Evolutionary conservation across 1,140 invertebrate species (phyloP).

Genomic region (Aphidius gifuensis): DNA sequence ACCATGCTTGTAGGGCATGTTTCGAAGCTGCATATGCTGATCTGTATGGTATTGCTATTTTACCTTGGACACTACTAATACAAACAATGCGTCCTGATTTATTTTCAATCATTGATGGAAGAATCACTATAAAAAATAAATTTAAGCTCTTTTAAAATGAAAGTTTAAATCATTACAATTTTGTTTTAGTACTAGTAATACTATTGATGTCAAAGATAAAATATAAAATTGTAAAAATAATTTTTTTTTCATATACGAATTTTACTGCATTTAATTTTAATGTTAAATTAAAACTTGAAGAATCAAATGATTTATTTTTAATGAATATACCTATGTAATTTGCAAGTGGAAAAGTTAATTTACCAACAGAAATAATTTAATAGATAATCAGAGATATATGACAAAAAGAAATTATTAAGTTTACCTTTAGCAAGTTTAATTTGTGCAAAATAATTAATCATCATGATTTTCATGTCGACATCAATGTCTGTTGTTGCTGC

Average conservation of each 20-base stretch:
- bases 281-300: too few relatives aligned
- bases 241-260: too few relatives aligned
- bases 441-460: conserved; percentile 91
- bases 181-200: not conserved
- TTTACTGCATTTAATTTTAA: too few relatives aligned
- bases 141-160: not conserved
- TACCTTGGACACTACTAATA: conserved; percentile 91
- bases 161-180: not conserved
- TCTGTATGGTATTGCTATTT: conserved; percentile 84
- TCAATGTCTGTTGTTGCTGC: conserved; percentile 75
- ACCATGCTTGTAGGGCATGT: conserved; percentile 88
- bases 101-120: conserved; percentile 78
- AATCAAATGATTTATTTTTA: too few relatives aligned
- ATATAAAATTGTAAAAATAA: too few relatives aligned
- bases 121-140: conserved; percentile 61
- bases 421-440: conserved; percentile 88
- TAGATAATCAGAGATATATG: too few relatives aligned
- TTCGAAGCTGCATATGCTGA: conserved; percentile 92
- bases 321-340: too few relatives aligned
- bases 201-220: too few relatives aligned
- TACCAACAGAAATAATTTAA: too few relatives aligned
- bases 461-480: conserved; percentile 87
- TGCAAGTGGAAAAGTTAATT: not conserved
- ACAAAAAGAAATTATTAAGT: too few relatives aligned
- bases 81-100: conserved; percentile 81